Evolutionary conservation across 2,888 invertebrate genomes (phyloP).

Genomic region (Leptopilina myrica): DNA sequence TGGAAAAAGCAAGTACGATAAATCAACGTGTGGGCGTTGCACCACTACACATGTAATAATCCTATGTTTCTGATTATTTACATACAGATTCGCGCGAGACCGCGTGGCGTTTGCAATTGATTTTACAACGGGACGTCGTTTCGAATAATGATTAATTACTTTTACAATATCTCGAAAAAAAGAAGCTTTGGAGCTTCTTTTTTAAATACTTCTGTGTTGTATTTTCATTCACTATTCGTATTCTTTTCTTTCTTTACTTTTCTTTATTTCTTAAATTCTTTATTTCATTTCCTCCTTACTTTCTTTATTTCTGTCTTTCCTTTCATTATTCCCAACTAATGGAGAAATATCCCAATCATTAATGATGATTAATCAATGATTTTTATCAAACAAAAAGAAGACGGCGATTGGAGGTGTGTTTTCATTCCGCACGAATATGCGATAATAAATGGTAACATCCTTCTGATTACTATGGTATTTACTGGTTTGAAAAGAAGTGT

Average conservation of each 20-base stretch:
- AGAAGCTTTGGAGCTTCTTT: too few relatives aligned
- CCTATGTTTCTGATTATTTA: slow-evolving; percentile 58
- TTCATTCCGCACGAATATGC: neutral
- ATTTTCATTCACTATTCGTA: too few relatives aligned
- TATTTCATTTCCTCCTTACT: too few relatives aligned
- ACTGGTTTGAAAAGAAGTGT: neutral
- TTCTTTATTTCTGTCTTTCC: too few relatives aligned
- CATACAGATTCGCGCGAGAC: slow-evolving; percentile 50
- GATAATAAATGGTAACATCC: neutral
- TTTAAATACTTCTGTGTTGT: neutral
- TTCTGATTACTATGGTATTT: slow-evolving; percentile 6
- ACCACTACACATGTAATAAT: slow-evolving; percentile 51
- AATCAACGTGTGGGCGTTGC: slow-evolving; percentile 65
- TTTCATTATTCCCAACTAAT: too few relatives aligned
- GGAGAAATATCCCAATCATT: neutral
- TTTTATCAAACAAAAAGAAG: too few relatives aligned
- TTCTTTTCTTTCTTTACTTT: too few relatives aligned
- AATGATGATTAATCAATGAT: neutral
- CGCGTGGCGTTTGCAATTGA: slow-evolving; percentile 54
- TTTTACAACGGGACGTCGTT: slow-evolving; percentile 53
- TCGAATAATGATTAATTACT: slow-evolving; percentile 9
- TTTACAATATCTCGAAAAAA: neutral
- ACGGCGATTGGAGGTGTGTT: neutral
- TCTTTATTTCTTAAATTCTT: too few relatives aligned
- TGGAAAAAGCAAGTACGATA: slow-evolving; percentile 52